Percentiles rank a stretch among this genome's conserved stretches.
Conservation (phyloP, 2,888 invertebrate species). For the Drosophila paracracens region DNA sequence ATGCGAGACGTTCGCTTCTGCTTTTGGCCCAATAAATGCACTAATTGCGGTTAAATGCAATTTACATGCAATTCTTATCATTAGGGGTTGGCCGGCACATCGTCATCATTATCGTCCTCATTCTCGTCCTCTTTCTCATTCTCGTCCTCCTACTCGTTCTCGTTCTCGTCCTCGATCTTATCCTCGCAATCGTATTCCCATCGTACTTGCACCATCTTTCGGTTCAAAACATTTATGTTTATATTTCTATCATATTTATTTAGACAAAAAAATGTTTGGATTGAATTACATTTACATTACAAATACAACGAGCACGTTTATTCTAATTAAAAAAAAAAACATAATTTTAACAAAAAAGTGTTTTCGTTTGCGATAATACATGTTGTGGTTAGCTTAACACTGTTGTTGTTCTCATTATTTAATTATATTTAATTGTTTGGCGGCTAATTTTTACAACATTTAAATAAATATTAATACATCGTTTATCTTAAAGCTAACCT, state of each 20-base stretch:
- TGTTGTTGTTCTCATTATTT: conserved; percentile 12
- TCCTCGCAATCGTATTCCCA: not conserved
- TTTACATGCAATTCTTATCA: conserved; percentile 80
- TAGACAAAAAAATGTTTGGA: conserved; percentile 63
- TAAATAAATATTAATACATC: conserved; percentile 58
- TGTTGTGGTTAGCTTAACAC: conserved; percentile 58
- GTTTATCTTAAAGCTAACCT: conserved; percentile 32
- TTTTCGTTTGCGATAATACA: conserved; percentile 52
- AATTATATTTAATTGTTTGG: conserved; percentile 56
- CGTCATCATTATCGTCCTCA: conserved; percentile 22
- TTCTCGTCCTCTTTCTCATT: not conserved
- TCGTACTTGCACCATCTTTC: not conserved
- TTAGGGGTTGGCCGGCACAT: conserved; percentile 71
- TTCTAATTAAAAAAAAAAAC: conserved; percentile 33
- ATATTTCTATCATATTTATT: conserved; percentile 58
- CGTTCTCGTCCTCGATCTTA: not conserved
- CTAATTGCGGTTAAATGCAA: conserved; percentile 84
- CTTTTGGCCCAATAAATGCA: conserved; percentile 84
- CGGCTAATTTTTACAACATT: conserved; percentile 73
- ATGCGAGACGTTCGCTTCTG: conserved; percentile 57
- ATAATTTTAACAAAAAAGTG: conserved; percentile 10
- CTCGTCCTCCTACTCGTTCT: not conserved
- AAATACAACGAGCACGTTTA: conserved; percentile 64
- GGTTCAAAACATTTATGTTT: conserved; percentile 4
- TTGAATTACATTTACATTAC: conserved; percentile 58